phyloP scores from a whole-genome alignment of 2,888 invertebrate species.

The Phlogophora meticulosa region DNA sequence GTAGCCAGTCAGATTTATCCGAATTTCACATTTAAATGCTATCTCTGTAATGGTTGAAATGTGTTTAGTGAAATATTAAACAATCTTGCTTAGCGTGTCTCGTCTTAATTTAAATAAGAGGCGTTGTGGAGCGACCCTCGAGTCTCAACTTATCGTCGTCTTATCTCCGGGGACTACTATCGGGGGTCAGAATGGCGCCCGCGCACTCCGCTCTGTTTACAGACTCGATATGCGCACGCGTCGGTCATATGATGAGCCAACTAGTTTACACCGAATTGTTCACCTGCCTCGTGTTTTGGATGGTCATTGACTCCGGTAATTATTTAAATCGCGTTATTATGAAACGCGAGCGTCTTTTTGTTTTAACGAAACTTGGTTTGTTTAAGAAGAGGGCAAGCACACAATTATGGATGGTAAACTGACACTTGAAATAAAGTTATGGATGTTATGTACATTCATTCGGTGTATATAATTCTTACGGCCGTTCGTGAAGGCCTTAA shows the following conservation, averaged over 20 bases:
- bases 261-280: conserved; percentile 65
- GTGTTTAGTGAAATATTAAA: conserved; percentile 37
- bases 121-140: conserved; percentile 67
- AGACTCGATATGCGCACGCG: conserved; percentile 81
- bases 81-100: conserved; percentile 34
- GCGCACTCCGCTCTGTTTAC: conserved; percentile 81
- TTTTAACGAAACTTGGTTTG: conserved; percentile 29
- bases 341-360: conserved; percentile 40
- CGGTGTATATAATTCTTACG: not conserved
- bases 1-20: conserved; percentile 31
- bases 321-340: conserved; percentile 51
- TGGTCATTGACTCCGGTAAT: conserved; percentile 66
- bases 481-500: not conserved
- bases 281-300: conserved; percentile 66
- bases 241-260: conserved; percentile 79
- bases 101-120: conserved; percentile 63
- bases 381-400: conserved; percentile 9
- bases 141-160: conserved; percentile 68
- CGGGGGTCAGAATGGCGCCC: conserved; percentile 83
- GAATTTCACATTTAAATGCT: conserved; percentile 21
- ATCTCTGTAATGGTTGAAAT: conserved; percentile 26
- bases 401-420: conserved; percentile 18
- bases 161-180: conserved; percentile 73
- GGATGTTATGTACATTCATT: conserved; percentile 14
- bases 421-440: conserved; percentile 18